Evolutionary conservation across 2,113 vertebrate genomes (phyloP), one percentile per base, ranked within the genome.

Genomic region (Cavia porcellus): DNA sequence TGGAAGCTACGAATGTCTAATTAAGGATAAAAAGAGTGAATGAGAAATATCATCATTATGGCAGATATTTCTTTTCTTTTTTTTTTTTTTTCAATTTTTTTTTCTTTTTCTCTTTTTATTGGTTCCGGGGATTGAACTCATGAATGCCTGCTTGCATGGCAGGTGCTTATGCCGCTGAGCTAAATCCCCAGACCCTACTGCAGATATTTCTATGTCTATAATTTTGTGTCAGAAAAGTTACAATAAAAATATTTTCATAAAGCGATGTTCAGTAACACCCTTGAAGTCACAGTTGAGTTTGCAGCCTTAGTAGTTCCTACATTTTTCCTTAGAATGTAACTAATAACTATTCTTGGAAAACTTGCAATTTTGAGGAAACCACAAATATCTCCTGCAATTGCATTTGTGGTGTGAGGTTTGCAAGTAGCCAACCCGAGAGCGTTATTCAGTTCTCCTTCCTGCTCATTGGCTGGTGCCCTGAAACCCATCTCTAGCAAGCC

Each of bases 191-290:
- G n/a, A n/a, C n/a, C n/a, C n/a, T n/a, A n/a, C n/a, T n/a, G 19
- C 0, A 13, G 62, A 80, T 10, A 82, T 79, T 70, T 96, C 5
- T 57, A 70, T 50, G 14, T 64, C 28, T 90, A 62, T 42, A 55
- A 17, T 20, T 5, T n/a, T 86, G 35, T 82, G 0, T 57, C 30
- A 87, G 32, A 72, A 50, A 90, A 50, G 30, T 74, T 83, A 62
- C 2, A 12, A 59, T 84, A 59, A 5, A 93, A 79, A 85, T 81
- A 66, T 85, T 80, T 88, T 80, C 47, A 85, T 74, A 88, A 93
- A 89, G 74, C 45, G 10, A 59, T 45, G 1, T 25, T 42, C 9
- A 42, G 8, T 12, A 25, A 24, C 5, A 22, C 72, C 38, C 38
- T 22, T 24, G 11, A 75, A 45, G 22, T 75, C 22, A 3, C 7